These are phyloP conservation scores for Drosophila atripex DNA, from an alignment of 2,888 invertebrate species.

Conservation along the genomic window DNA sequence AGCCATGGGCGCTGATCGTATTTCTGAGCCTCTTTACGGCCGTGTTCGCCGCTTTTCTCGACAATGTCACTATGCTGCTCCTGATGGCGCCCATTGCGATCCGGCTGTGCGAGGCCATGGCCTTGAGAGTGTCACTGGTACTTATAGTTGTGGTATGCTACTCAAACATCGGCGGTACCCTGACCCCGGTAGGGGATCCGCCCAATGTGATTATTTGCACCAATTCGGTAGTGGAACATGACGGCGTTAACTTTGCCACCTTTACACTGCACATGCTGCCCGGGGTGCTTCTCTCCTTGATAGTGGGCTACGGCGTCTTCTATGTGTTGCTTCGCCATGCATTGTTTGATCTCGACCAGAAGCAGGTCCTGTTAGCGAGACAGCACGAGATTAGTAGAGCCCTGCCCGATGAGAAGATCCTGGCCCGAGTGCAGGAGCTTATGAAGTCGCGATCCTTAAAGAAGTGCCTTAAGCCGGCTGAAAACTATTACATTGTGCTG, in stretches of 20 bases:
- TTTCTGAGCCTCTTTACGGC: conserved; percentile 89
- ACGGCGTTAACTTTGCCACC: conserved; percentile 89
- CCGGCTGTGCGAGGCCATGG: conserved; percentile 93
- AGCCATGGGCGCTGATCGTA: conserved; percentile 88
- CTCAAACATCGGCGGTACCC: conserved; percentile 94
- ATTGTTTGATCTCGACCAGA: conserved; percentile 85
- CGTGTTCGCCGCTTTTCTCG: conserved; percentile 88
- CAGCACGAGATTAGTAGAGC: conserved; percentile 91
- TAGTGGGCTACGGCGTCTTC: conserved; percentile 88
- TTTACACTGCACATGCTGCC: conserved; percentile 92
- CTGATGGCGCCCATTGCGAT: conserved; percentile 91
- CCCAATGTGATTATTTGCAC: conserved; percentile 85
- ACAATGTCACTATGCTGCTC: conserved; percentile 91
- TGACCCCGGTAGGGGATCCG: conserved; percentile 96
- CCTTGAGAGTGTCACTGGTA: conserved; percentile 92
- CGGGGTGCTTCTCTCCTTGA: conserved; percentile 88
- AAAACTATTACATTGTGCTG: conserved; percentile 86
- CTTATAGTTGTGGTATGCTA: conserved; percentile 93
- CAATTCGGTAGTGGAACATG: conserved; percentile 58
- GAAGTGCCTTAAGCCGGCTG: conserved; percentile 81
- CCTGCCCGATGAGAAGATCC: conserved; percentile 87
- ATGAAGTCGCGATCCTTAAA: conserved; percentile 86
- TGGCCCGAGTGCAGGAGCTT: conserved; percentile 92
- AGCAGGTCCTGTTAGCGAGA: conserved; percentile 90
- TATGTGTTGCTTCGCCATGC: conserved; percentile 88